Evolutionary conservation across 2,888 invertebrate species (phyloP).

Genomic region (Cerceris rybyensis): DNA sequence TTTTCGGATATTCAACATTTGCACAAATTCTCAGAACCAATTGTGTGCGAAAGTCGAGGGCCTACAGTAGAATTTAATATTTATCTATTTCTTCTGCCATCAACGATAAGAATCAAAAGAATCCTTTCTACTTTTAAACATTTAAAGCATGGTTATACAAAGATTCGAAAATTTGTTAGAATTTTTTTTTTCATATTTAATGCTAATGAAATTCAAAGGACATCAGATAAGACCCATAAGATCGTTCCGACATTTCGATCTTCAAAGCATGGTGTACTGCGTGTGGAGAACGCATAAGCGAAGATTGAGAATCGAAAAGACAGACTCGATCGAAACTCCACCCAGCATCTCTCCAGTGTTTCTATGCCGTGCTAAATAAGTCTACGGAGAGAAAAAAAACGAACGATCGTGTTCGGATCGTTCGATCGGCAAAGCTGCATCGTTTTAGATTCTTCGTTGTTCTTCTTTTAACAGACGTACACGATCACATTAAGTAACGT

Average conservation of each 20-base stretch:
- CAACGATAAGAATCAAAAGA: too few species aligned
- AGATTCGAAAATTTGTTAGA: too few species aligned
- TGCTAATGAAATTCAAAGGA: too few species aligned
- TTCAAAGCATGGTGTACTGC: not conserved
- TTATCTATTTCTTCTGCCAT: too few species aligned
- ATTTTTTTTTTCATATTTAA: too few species aligned
- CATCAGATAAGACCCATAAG: not conserved
- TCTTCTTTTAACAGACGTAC: conserved; percentile 34
- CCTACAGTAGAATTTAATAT: too few species aligned
- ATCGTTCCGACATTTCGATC: conserved; percentile 6
- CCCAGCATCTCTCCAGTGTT: conserved; percentile 41
- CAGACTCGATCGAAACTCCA: conserved; percentile 29
- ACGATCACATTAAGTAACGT: conserved; percentile 35
- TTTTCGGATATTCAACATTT: too few species aligned
- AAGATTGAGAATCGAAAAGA: not conserved
- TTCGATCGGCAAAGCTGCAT: conserved; percentile 22
- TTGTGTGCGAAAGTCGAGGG: too few species aligned
- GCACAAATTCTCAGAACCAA: too few species aligned
- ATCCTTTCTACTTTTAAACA: too few species aligned
- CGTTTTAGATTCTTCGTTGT: conserved; percentile 31
- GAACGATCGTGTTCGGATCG: conserved; percentile 34
- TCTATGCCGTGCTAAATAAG: conserved; percentile 48
- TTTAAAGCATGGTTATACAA: too few species aligned
- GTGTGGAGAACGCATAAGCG: not conserved
- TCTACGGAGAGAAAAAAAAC: conserved; percentile 34